Conservation (phyloP, 1,140 invertebrate genomes). For the Hydropsyche tenuis region DNA sequence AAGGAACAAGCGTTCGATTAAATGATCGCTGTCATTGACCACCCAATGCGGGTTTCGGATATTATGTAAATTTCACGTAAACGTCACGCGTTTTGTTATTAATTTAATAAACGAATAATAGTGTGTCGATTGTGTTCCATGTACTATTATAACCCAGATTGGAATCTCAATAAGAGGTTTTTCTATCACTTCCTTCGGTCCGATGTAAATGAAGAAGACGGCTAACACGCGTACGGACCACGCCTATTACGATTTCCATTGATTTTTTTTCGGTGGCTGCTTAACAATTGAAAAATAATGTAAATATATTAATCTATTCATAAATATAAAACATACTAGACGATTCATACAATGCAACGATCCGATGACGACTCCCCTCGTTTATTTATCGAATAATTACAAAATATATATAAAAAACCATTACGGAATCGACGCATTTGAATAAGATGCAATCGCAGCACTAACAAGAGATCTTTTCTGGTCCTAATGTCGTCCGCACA, state of each 20-base stretch:
- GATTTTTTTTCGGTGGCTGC: slow-evolving; percentile 27
- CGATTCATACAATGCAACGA: neutral
- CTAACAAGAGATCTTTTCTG: slow-evolving; percentile 12
- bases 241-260: slow-evolving; percentile 26
- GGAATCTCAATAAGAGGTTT: slow-evolving; percentile 4
- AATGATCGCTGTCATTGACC: slow-evolving; percentile 22
- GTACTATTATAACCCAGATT: neutral
- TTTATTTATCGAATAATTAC: neutral
- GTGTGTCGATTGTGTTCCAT: no score
- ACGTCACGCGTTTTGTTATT: no score
- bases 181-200: slow-evolving; percentile 21
- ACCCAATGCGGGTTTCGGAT: slow-evolving; percentile 21
- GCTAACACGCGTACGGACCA: slow-evolving; percentile 26
- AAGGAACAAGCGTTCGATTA: slow-evolving; percentile 3
- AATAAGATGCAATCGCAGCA: neutral
- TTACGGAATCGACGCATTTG: neutral
- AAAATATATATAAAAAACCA: neutral
- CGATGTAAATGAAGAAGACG: slow-evolving; percentile 30
- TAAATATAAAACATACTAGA: neutral
- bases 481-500: slow-evolving; percentile 7
- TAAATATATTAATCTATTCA: slow-evolving; percentile 28
- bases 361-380: neutral
- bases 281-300: slow-evolving; percentile 21
- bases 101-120: no score
- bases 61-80: slow-evolving; percentile 18